These are phyloP conservation scores for Erithacus rubecula DNA, from an alignment of 2,797 vertebrate genomes.

Conservation along the genomic window DNA sequence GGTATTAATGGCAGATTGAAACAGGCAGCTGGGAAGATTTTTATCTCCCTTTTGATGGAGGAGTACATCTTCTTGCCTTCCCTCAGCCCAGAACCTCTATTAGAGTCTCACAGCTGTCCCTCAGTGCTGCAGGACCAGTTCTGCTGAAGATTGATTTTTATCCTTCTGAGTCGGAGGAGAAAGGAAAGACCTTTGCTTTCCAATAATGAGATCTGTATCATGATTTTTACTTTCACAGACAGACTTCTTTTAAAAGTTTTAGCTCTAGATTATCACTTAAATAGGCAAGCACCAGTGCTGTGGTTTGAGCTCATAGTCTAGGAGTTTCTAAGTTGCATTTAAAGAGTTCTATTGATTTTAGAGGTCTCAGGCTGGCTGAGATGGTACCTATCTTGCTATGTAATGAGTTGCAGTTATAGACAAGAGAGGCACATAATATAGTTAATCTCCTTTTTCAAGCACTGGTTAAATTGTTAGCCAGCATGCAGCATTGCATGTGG, in stretches of 20 bases:
- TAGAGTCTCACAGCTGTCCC: not conserved
- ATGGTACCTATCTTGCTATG: not conserved
- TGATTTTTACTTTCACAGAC: not conserved
- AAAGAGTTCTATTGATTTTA: not conserved
- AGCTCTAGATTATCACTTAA: not conserved
- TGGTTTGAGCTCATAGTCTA: not conserved
- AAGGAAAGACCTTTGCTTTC: constrained; percentile 24
- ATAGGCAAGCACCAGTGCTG: not conserved
- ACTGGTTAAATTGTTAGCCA: constrained; percentile 37
- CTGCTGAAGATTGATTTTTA: constrained; percentile 9
- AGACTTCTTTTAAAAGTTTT: not conserved
- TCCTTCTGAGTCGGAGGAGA: not conserved
- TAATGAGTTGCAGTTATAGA: not conserved
- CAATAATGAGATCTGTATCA: not conserved
- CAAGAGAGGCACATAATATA: not conserved
- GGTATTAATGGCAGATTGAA: not conserved
- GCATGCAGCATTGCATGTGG: not conserved
- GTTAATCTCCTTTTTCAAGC: not conserved
- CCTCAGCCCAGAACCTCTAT: not conserved
- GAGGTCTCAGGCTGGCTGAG: not conserved
- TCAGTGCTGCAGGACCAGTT: not conserved
- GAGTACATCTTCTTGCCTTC: not conserved
- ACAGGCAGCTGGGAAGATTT: constrained; percentile 10
- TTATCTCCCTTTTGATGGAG: constrained; percentile 13
- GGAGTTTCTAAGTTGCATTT: not conserved